A percentile compares a stretch with the other conserved stretches of the same genome.
Evolutionary conservation across 1,140 invertebrate species (phyloP).

Genomic region (Drosophila bocqueti): DNA sequence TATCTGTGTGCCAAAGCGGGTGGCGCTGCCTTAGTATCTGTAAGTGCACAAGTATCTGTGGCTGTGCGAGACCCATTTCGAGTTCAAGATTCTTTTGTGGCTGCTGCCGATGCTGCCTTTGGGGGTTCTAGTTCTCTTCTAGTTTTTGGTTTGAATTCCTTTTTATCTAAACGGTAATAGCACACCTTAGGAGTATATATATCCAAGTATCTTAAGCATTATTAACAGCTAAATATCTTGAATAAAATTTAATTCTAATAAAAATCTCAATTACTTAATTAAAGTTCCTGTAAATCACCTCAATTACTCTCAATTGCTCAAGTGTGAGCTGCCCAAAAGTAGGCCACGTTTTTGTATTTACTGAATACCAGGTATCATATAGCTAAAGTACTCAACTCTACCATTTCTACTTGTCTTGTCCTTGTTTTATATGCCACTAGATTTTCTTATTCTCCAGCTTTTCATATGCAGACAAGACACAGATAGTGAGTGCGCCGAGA

Average conservation of each 20-base stretch:
- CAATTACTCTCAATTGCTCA: neutral
- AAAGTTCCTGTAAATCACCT: too few relatives aligned
- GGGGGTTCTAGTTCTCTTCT: slow-evolving; percentile 1
- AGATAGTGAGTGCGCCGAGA: slow-evolving; percentile 13
- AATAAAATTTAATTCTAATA: neutral
- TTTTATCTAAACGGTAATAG: neutral
- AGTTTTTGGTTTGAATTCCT: slow-evolving; percentile 10
- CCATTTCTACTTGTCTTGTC: neutral
- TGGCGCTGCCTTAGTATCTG: slow-evolving; percentile 30
- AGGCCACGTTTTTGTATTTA: neutral
- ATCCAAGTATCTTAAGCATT: too few relatives aligned
- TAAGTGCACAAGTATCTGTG: slow-evolving; percentile 33
- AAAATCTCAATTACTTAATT: too few relatives aligned
- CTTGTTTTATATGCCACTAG: slow-evolving; percentile 23
- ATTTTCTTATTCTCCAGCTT: slow-evolving; percentile 24
- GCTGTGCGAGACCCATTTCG: slow-evolving; percentile 55
- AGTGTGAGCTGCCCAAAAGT: neutral
- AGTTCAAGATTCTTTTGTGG: slow-evolving; percentile 68
- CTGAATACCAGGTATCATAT: neutral
- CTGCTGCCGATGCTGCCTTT: neutral
- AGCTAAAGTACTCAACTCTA: neutral
- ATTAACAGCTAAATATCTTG: neutral
- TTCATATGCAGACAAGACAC: neutral
- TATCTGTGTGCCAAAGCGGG: slow-evolving; percentile 42
- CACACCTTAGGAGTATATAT: neutral